A percentile compares a stretch with the other conserved stretches of the same genome.
These are phyloP conservation scores for Diabrotica balteata DNA, from an alignment of 2,888 invertebrate species.

Conservation along the genomic window DNA sequence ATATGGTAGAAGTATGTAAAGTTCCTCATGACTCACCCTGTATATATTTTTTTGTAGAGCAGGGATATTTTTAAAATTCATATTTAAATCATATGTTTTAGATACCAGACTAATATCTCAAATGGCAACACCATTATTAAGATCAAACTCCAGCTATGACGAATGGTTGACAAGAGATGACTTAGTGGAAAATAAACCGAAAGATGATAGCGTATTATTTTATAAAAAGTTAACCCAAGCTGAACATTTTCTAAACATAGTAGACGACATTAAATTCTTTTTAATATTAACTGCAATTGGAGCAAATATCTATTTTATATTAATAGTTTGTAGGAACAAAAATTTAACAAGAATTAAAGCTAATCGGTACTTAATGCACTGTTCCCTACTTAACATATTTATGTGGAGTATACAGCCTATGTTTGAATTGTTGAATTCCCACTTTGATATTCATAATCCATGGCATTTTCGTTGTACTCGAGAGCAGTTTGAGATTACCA, in stretches of 20 bases:
- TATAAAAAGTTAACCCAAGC: too few species aligned
- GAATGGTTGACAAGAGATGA: neutral
- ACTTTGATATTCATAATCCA: rapidly evolving
- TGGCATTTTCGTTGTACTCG: neutral
- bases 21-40: too few species aligned
- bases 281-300: neutral
- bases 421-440: neutral
- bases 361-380: slow-evolving; percentile 13
- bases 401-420: neutral
- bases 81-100: too few species aligned
- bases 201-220: neutral
- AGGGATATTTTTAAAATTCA: too few species aligned
- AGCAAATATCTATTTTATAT: slow-evolving; percentile 11
- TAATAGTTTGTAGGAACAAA: slow-evolving; percentile 13
- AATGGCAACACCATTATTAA: too few species aligned
- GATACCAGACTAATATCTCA: too few species aligned
- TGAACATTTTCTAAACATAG: neutral
- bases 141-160: too few species aligned
- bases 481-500: neutral
- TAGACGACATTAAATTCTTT: slow-evolving; percentile 8
- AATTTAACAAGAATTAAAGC: slow-evolving; percentile 8
- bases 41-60: too few species aligned
- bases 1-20: too few species aligned
- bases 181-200: neutral
- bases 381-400: slow-evolving; percentile 8